Percentiles rank a stretch among this genome's conserved stretches.
Evolutionary conservation across 2,797 vertebrate genomes (phyloP).

Genomic region (Sternotherus odoratus): DNA sequence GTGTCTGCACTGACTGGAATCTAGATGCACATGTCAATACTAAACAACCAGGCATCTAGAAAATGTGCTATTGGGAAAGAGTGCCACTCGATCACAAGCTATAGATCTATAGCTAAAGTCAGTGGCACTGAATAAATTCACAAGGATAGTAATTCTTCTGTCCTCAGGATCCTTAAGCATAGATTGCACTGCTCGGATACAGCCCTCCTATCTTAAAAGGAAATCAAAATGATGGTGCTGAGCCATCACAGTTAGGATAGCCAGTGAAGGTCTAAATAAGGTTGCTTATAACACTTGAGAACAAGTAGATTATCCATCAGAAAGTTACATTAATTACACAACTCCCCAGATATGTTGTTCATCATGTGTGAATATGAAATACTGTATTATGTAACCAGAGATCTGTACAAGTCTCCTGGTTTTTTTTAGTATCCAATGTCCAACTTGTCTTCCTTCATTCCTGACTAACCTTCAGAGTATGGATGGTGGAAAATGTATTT

Average conservation of each 20-base stretch:
- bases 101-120: neutral
- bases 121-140: neutral
- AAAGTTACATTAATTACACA: neutral
- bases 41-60: neutral
- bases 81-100: neutral
- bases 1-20: neutral
- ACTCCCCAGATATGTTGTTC: too few species aligned
- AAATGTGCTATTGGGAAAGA: neutral
- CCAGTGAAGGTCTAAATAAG: neutral
- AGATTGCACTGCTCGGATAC: neutral
- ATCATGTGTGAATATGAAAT: too few species aligned
- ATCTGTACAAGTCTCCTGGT: neutral
- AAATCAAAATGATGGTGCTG: constrained; percentile 8
- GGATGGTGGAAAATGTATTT: neutral
- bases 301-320: neutral
- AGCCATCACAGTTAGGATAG: neutral
- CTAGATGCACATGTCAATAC: neutral
- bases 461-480: neutral
- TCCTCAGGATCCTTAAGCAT: neutral
- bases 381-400: neutral
- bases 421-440: neutral
- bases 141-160: neutral
- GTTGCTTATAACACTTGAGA: neutral
- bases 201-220: constrained; percentile 37
- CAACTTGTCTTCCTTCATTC: neutral